phyloP scores from a whole-genome alignment of 2,113 vertebrate genomes.

The Xiphias gladius region DNA sequence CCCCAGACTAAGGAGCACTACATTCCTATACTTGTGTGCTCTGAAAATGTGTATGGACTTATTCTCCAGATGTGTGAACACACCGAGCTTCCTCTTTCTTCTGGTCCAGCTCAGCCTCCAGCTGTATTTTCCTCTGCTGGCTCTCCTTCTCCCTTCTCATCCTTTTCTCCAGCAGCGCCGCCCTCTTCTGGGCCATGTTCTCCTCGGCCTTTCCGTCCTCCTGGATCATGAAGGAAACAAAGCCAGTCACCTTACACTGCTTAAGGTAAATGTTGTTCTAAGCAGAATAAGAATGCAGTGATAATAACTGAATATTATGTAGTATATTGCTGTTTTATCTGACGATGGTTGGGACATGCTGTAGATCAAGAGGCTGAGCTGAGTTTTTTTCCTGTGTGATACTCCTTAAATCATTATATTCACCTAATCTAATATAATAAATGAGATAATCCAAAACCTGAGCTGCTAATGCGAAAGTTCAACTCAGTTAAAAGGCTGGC shows the following conservation, averaged over 20 bases:
- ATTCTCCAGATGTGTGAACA: conserved; percentile 18
- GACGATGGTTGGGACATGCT: neutral
- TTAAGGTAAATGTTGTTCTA: neutral
- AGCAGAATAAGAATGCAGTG: too few relatives aligned
- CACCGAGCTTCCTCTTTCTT: conserved; percentile 97
- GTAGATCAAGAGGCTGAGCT: neutral
- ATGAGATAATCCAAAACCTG: conserved; percentile 2
- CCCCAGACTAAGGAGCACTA: neutral
- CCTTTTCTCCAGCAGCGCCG: conserved; percentile 95
- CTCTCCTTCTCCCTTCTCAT: conserved; percentile 93
- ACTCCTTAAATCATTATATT: neutral
- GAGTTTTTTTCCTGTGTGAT: neutral
- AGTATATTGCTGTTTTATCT: neutral
- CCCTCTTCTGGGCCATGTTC: conserved; percentile 95
- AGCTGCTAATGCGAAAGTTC: conserved; percentile 13
- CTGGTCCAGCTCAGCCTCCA: conserved; percentile 92
- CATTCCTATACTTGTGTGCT: neutral
- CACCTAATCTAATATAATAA: conserved; percentile 4
- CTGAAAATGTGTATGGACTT: neutral
- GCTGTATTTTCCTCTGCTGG: conserved; percentile 92
- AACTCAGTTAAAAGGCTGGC: neutral
- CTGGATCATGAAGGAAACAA: conserved; percentile 73
- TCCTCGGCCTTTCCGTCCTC: conserved; percentile 95
- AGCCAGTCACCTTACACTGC: neutral
- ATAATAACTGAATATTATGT: neutral